Percentiles rank a stretch among this genome's conserved stretches.
Conservation (phyloP, 2,797 vertebrate genomes). For the Botia almorhae region DNA sequence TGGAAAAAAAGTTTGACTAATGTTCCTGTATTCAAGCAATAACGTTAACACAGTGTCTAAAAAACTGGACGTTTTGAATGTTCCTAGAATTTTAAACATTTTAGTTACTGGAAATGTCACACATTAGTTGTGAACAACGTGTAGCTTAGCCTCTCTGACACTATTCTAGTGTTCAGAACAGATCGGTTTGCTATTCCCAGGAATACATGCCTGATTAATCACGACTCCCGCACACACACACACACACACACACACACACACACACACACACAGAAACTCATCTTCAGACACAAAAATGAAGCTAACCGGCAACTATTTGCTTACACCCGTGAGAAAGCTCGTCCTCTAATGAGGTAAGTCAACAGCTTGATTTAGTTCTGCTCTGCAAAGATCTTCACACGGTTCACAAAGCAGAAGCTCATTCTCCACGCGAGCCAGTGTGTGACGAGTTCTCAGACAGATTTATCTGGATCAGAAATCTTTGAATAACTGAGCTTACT, state of each 20-base stretch:
- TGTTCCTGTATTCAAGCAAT: too few relatives aligned
- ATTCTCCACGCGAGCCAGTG: neutral
- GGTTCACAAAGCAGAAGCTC: slow-evolving; percentile 1
- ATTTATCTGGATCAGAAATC: slow-evolving; percentile 45
- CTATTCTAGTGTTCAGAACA: slow-evolving; percentile 35
- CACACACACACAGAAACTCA: neutral
- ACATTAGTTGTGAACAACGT: too few relatives aligned
- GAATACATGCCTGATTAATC: slow-evolving; percentile 36
- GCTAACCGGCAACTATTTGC: neutral
- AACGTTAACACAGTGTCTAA: too few relatives aligned
- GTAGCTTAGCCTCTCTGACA: slow-evolving; percentile 23
- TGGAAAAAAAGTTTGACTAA: too few relatives aligned
- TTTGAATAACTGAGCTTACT: slow-evolving; percentile 11
- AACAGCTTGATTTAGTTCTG: neutral
- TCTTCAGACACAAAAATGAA: neutral
- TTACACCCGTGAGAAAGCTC: slow-evolving; percentile 12
- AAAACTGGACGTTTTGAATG: too few relatives aligned
- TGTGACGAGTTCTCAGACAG: slow-evolving; percentile 12
- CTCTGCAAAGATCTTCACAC: slow-evolving; percentile 7
- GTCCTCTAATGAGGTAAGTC: slow-evolving; percentile 8
- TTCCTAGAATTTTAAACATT: too few relatives aligned
- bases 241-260: slow-evolving; percentile 7
- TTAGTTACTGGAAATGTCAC: too few relatives aligned
- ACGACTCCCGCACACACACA: slow-evolving; percentile 3
- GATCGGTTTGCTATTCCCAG: slow-evolving; percentile 25